A percentile compares a stretch with the other conserved stretches of the same genome.
These are phyloP conservation scores for Apis florea DNA, from an alignment of 1,140 invertebrate genomes.

Conservation along the genomic window DNA sequence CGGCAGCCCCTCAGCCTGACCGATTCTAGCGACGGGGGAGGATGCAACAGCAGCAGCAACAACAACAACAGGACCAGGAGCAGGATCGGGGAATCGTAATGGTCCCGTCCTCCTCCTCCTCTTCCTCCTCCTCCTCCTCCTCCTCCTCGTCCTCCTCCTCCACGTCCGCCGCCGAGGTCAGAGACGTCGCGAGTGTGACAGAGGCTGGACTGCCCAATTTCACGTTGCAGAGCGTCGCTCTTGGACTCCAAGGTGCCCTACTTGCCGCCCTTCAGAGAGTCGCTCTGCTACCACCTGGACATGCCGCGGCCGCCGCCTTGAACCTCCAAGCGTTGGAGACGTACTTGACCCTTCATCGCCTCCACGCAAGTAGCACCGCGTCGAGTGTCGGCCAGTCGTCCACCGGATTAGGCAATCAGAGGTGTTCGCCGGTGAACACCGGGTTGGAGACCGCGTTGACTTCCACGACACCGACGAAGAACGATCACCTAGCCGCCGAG, in stretches of 20 bases:
- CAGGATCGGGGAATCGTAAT: constrained; percentile 58
- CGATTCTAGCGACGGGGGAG: constrained; percentile 45
- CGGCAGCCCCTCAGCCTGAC: constrained; percentile 32
- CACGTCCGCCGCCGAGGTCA: constrained; percentile 30
- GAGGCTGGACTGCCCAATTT: constrained; percentile 70
- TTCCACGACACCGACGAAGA: constrained; percentile 12
- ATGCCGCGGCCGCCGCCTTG: constrained; percentile 88
- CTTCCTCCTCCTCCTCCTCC: constrained; percentile 43
- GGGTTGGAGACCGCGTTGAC: constrained; percentile 10
- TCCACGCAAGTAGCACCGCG: constrained; percentile 80
- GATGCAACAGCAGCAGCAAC: constrained; percentile 70
- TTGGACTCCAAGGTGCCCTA: constrained; percentile 89
- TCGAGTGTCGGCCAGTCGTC: constrained; percentile 59
- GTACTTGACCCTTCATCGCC: constrained; percentile 88
- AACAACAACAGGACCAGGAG: constrained; percentile 62
- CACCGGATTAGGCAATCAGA: constrained; percentile 59
- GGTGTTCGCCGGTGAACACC: constrained; percentile 33
- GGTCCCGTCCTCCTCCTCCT: constrained; percentile 50
- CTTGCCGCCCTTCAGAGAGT: constrained; percentile 88
- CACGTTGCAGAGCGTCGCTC: constrained; percentile 80
- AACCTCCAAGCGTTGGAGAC: constrained; percentile 91
- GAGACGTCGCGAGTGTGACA: constrained; percentile 38
- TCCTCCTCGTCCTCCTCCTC: constrained; percentile 40
- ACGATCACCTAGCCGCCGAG: constrained; percentile 44
- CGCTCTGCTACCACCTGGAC: constrained; percentile 87